Evolutionary conservation across 2,888 invertebrate species (phyloP), one percentile per base, ranked within the genome.

Genomic region (Lymantria dispar): DNA sequence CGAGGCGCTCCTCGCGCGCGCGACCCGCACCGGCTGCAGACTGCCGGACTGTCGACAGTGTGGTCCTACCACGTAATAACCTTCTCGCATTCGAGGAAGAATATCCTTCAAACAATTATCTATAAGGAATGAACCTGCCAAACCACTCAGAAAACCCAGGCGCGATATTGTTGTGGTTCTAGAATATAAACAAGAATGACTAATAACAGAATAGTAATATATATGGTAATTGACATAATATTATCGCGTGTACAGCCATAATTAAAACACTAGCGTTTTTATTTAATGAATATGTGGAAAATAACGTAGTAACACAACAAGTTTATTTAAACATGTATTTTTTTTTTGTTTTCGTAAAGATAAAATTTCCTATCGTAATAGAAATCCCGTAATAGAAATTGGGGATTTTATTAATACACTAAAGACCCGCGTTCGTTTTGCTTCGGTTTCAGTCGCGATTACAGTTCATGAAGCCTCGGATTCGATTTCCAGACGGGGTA

Each of bases 131-230:
- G n/a, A 8, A 12, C 33, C 33, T 8, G 38, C 33, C 11, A n/a
- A 38, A 38, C 38, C 38, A 9, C 11, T 11, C n/a, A 38, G 1
- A 38, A 12, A 38, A n/a, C 7, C 5, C 7, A 38, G n/a, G 38
- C 38, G 38, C n/a, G 38, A 38, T 38, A 38, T 38, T 38, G 12
- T 38, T 38, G 38, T 38, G 38, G 49, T 63, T 60, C 60, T 52
- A 57, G 56, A 57, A 60, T 43, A 47, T 49, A 49, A 60, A 50
- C 40, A 40, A 22, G 14, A 45, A 49, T 67, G 64, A 61, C 55
- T 61, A 60, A 63, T 36, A 56, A 38, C 47, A 22, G 47, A 52
- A 36, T 33, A 33, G 45, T 54, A 41, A 52, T 52, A 52, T 54
- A 59, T 56, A 62, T 56, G 51, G 30, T 44, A 56, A 58, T 50